These are phyloP conservation scores for Crossocerus cetratus DNA, from an alignment of 2,888 invertebrate species.

Conservation along the genomic window DNA sequence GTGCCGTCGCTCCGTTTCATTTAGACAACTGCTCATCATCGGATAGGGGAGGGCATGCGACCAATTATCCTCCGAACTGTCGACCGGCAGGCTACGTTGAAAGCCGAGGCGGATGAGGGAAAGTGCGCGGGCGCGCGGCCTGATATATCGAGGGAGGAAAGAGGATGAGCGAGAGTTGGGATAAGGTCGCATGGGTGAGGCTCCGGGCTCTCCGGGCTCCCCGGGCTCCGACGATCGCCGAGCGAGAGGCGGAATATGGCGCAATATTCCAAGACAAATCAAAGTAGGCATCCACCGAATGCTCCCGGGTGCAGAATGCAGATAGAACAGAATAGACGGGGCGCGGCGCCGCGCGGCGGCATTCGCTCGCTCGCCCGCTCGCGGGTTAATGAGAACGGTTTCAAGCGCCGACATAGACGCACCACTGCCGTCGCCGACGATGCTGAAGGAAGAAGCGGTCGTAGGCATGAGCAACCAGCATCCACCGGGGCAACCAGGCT, in stretches of 20 bases:
- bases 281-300: slow-evolving; percentile 69
- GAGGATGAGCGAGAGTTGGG: background rate
- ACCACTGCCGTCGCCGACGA: background rate
- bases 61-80: slow-evolving; percentile 25
- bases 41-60: slow-evolving; percentile 13
- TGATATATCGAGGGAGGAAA: slow-evolving; percentile 2
- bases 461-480: background rate
- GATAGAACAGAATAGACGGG: slow-evolving; percentile 68
- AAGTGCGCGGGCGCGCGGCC: background rate
- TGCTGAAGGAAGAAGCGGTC: background rate
- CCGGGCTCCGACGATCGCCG: slow-evolving; percentile 27
- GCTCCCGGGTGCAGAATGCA: slow-evolving; percentile 66
- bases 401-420: slow-evolving; percentile 67
- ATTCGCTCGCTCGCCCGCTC: slow-evolving; percentile 60
- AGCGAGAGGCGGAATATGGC: slow-evolving; percentile 39
- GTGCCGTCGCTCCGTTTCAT: slow-evolving; percentile 14
- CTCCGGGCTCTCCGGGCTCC: no score
- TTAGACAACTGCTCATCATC: slow-evolving; percentile 16
- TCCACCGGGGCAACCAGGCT: slow-evolving; percentile 35
- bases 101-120: slow-evolving; percentile 6
- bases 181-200: background rate
- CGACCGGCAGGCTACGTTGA: background rate
- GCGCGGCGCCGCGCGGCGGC: slow-evolving; percentile 39
- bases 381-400: slow-evolving; percentile 74
- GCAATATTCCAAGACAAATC: slow-evolving; percentile 68